Conservation (phyloP, 2,888 invertebrate species). For the Auanema sp. region DNA sequence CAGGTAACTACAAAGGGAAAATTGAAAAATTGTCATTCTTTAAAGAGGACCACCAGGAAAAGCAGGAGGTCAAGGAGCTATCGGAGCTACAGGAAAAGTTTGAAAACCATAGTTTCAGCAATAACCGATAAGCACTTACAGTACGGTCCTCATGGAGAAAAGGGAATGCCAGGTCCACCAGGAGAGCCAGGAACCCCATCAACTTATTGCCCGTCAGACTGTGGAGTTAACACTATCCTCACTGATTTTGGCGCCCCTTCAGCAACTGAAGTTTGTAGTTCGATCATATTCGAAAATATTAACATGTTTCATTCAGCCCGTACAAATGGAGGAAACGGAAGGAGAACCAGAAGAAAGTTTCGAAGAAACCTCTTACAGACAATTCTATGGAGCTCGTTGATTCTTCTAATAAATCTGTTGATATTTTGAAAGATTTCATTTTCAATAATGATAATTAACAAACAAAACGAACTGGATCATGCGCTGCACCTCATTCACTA, state of each 20-base stretch:
- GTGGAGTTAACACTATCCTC: constrained; percentile 46
- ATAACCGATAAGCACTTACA: constrained; percentile 11
- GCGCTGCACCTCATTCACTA: no score
- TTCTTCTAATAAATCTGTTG: not conserved
- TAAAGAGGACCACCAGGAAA: constrained; percentile 36
- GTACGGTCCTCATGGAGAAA: constrained; percentile 44
- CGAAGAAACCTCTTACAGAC: constrained; percentile 37
- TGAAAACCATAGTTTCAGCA: not conserved
- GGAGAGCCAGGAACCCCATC: constrained; percentile 50
- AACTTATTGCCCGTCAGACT: constrained; percentile 49
- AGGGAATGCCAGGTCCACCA: constrained; percentile 41
- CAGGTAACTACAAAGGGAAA: constrained; percentile 3
- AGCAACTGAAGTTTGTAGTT: constrained; percentile 5
- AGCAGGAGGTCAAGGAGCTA: constrained; percentile 35
- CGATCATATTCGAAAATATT: no score
- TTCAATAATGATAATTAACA: constrained; percentile 3
- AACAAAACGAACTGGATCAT: no score
- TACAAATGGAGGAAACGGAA: not conserved
- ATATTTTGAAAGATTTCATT: not conserved
- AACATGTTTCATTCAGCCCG: not conserved
- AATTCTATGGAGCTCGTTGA: constrained; percentile 27
- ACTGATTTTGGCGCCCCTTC: constrained; percentile 23
- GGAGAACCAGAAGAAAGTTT: constrained; percentile 28
- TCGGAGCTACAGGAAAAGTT: constrained; percentile 51
- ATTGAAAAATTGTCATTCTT: not conserved